A percentile compares a stretch with the other conserved stretches of the same genome.
These are phyloP conservation scores for Pandemis cinnamomeana DNA, from an alignment of 2,888 invertebrate genomes.

Conservation along the genomic window DNA sequence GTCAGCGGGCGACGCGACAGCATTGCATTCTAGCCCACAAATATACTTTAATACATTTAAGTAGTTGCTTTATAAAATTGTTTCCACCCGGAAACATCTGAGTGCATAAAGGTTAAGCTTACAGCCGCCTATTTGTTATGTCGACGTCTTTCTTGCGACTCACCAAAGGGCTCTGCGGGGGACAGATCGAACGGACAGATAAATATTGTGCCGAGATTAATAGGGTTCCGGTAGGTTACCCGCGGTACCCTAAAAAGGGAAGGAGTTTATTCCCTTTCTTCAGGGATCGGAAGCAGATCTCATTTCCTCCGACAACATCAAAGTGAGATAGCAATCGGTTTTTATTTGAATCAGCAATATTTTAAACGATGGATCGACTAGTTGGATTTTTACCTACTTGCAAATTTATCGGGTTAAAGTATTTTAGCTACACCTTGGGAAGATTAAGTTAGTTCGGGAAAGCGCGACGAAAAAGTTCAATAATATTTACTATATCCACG, in stretches of 20 bases:
- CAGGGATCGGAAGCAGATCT: constrained; percentile 82
- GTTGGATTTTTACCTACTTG: constrained; percentile 52
- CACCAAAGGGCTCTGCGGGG: constrained; percentile 34
- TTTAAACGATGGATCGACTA: constrained; percentile 72
- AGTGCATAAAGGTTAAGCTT: constrained; percentile 13
- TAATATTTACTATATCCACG: background rate
- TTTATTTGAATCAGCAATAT: constrained; percentile 82
- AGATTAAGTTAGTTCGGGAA: constrained; percentile 16
- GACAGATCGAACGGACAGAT: constrained; percentile 54
- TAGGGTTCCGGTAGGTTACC: constrained; percentile 60
- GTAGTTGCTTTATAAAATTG: background rate
- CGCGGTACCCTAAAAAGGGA: constrained; percentile 72
- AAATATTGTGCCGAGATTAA: constrained; percentile 68
- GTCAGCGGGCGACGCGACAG: too few relatives aligned
- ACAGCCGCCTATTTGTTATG: constrained; percentile 21
- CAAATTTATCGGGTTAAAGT: constrained; percentile 29
- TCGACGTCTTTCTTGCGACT: constrained; percentile 25
- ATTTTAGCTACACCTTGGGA: constrained; percentile 17
- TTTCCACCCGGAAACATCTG: constrained; percentile 13
- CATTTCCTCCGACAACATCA: constrained; percentile 84
- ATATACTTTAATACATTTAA: background rate
- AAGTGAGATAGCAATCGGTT: constrained; percentile 82
- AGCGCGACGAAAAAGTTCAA: background rate
- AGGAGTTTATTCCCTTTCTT: constrained; percentile 80
- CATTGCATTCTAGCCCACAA: too few relatives aligned